Conservation (phyloP, 2,113 vertebrate species). For the Potamarius usumacintae region DNA sequence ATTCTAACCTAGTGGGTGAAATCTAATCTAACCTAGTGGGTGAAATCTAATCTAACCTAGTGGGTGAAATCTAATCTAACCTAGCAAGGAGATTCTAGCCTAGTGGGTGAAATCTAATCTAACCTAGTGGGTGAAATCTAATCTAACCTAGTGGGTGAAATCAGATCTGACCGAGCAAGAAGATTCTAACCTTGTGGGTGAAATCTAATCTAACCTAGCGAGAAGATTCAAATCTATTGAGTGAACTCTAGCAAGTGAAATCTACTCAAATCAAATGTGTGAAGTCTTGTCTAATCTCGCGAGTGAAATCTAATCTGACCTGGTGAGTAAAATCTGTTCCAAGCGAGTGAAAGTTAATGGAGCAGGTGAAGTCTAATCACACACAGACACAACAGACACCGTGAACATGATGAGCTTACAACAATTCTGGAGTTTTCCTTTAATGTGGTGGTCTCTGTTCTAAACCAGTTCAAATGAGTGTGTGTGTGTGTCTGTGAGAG, state of each 20-base stretch:
- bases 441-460: background rate
- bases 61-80: background rate
- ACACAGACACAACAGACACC: background rate
- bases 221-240: background rate
- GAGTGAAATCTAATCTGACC: background rate
- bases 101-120: background rate
- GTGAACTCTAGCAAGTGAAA: background rate
- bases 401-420: too few species aligned
- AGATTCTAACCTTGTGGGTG: background rate
- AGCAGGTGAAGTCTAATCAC: background rate
- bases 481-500: slow-evolving; percentile 27
- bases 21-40: background rate
- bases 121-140: background rate
- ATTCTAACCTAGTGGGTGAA: background rate
- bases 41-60: background rate
- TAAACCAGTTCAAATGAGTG: background rate
- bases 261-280: background rate
- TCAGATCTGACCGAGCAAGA: background rate
- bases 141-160: background rate
- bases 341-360: background rate
- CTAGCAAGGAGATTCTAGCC: background rate
- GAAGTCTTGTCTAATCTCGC: too few species aligned
- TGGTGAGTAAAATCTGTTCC: background rate
- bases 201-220: background rate
- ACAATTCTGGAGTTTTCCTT: background rate